phyloP scores from a whole-genome alignment of 2,888 invertebrate genomes.

The Aphidius colemani region DNA sequence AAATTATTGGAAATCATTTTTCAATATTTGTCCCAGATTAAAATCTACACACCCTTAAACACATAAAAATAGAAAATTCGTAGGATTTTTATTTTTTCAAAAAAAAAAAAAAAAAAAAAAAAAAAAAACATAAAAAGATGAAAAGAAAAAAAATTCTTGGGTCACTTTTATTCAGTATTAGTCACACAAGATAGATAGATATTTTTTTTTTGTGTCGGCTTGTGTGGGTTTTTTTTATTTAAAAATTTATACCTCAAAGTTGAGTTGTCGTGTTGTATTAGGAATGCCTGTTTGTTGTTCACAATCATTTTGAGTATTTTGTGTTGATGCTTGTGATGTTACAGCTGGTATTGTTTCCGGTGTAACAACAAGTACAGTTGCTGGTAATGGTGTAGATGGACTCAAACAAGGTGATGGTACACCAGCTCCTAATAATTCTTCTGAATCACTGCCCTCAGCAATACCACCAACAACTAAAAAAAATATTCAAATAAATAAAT shows the following conservation, averaged over 20 bases:
- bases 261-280: slow-evolving; percentile 55
- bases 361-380: slow-evolving; percentile 42
- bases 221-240: slow-evolving; percentile 9
- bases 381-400: slow-evolving; percentile 44
- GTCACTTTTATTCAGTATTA: too few species aligned
- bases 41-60: too few species aligned
- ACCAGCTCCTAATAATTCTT: slow-evolving; percentile 51
- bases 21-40: too few species aligned
- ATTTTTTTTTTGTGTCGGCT: slow-evolving; percentile 4
- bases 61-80: neutral
- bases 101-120: neutral
- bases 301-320: slow-evolving; percentile 46
- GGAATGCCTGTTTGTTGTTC: slow-evolving; percentile 32
- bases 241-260: slow-evolving; percentile 57
- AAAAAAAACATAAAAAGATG: neutral
- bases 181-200: neutral
- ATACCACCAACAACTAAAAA: slow-evolving; percentile 51
- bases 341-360: slow-evolving; percentile 43
- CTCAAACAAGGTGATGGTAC: slow-evolving; percentile 50
- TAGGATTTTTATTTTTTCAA: neutral
- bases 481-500: slow-evolving; percentile 23
- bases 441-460: slow-evolving; percentile 56
- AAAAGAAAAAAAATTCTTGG: neutral
- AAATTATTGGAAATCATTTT: too few species aligned
- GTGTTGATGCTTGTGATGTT: slow-evolving; percentile 43